phyloP scores from a whole-genome alignment of 92 coral and sea anemone genomes.

The Siderastrea radians region DNA sequence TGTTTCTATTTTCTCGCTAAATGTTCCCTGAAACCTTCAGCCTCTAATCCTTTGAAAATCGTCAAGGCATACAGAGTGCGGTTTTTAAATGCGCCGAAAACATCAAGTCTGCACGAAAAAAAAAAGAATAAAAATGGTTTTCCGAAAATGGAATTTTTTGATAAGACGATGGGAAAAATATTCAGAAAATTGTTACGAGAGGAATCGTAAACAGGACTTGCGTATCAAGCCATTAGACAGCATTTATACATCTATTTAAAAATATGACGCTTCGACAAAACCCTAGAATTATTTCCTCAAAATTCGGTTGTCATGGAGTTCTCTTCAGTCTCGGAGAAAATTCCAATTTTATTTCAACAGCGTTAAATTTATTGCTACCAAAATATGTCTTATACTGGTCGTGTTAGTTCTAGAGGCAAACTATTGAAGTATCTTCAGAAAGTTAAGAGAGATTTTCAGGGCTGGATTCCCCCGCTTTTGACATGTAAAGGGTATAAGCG shows the following conservation, averaged over 20 bases:
- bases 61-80: neutral
- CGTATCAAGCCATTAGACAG: conserved; percentile 36
- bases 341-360: neutral
- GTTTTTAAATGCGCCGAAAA: neutral
- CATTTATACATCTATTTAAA: conserved; percentile 50
- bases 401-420: neutral
- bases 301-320: conserved; percentile 53
- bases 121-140: neutral
- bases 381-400: conserved; percentile 1
- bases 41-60: neutral
- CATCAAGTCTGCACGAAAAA: neutral
- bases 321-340: conserved; percentile 18
- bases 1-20: conserved; percentile 23
- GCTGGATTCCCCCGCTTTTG: conserved; percentile 1
- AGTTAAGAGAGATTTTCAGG: neutral
- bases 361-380: neutral
- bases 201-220: conserved; percentile 35
- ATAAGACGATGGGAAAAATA: neutral
- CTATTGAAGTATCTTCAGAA: neutral
- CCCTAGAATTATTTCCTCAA: conserved; percentile 44
- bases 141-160: neutral
- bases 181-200: conserved; percentile 5
- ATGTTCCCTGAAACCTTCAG: neutral
- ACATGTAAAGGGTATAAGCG: conserved; percentile 21
- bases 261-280: conserved; percentile 42